These are phyloP conservation scores for Oryzias celebensis DNA, from an alignment of 2,113 vertebrate species.

Conservation along the genomic window DNA sequence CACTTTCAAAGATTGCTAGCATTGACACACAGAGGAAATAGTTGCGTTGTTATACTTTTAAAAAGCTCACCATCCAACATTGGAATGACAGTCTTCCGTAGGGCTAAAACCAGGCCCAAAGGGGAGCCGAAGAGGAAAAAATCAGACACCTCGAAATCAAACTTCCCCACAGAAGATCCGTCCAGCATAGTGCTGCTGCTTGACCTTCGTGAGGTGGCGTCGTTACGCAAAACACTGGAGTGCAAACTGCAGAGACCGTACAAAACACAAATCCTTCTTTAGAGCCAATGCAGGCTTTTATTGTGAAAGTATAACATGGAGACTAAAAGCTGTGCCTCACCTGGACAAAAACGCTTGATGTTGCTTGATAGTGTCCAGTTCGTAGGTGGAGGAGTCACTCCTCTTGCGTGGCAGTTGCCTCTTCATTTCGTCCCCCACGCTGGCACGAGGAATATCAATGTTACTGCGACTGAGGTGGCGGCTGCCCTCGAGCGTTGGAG, in stretches of 20 bases:
- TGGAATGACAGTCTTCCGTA: conserved; percentile 94
- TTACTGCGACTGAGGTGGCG: conserved; percentile 94
- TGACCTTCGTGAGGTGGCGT: conserved; percentile 80
- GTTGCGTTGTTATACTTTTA: not conserved
- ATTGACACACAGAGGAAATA: not conserved
- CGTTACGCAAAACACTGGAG: conserved; percentile 84
- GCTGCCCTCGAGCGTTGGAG: conserved; percentile 86
- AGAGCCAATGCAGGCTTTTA: conserved; percentile 19
- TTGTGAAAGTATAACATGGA: conserved; percentile 2
- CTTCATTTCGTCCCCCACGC: conserved; percentile 82
- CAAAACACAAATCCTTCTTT: conserved; percentile 14
- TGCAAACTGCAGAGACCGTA: conserved; percentile 81
- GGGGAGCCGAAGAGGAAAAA: conserved; percentile 98
- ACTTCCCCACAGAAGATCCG: conserved; percentile 82
- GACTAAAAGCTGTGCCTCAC: conserved; percentile 63
- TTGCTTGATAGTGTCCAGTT: conserved; percentile 91
- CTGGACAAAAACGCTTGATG: conserved; percentile 95
- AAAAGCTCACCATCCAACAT: conserved; percentile 85
- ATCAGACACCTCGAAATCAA: conserved; percentile 94
- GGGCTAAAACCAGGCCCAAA: conserved; percentile 91
- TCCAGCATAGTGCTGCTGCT: conserved; percentile 90
- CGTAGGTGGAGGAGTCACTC: conserved; percentile 93
- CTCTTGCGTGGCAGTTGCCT: conserved; percentile 87
- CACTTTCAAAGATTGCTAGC: not conserved
- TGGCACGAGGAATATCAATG: conserved; percentile 87